These are phyloP conservation scores for Chunga burmeisteri DNA, from an alignment of 2,113 vertebrate genomes.

Conservation along the genomic window DNA sequence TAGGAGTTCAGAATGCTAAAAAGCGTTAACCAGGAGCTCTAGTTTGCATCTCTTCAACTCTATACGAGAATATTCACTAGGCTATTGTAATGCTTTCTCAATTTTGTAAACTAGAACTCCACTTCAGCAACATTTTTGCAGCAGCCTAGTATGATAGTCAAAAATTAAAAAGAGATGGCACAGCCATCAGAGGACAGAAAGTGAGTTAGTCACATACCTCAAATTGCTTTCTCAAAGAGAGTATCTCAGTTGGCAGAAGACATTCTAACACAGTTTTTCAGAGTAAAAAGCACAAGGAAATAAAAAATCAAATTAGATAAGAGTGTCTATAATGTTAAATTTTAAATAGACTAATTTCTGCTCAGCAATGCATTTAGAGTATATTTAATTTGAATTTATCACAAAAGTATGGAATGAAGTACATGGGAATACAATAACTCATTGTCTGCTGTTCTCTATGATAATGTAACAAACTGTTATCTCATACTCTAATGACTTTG, in stretches of 20 bases:
- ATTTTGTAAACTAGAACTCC: slow-evolving; percentile 7
- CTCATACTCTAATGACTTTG: slow-evolving; percentile 54
- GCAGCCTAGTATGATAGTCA: not conserved
- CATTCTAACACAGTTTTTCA: not conserved
- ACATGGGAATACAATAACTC: slow-evolving; percentile 16
- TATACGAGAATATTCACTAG: not conserved
- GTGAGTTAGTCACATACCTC: not conserved
- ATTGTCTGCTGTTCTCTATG: slow-evolving; percentile 19
- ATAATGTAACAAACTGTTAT: slow-evolving; percentile 59
- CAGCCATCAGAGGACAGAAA: not conserved
- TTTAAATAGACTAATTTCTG: slow-evolving; percentile 13
- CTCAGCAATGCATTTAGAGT: not conserved
- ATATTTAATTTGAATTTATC: slow-evolving; percentile 58
- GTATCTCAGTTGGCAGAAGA: slow-evolving; percentile 27
- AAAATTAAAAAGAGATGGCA: not conserved
- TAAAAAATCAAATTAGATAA: not conserved
- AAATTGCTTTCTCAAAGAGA: slow-evolving; percentile 19
- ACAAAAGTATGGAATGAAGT: slow-evolving; percentile 26
- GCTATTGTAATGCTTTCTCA: not conserved
- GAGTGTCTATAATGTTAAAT: not conserved
- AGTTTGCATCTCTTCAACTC: not conserved
- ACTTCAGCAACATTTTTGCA: slow-evolving; percentile 8
- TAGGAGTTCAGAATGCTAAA: slow-evolving; percentile 55
- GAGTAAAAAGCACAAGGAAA: slow-evolving; percentile 3
- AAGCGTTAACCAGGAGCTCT: not conserved